Evolutionary conservation across 2,797 vertebrate species (phyloP).

Genomic region (Anolis apletophallus): DNA sequence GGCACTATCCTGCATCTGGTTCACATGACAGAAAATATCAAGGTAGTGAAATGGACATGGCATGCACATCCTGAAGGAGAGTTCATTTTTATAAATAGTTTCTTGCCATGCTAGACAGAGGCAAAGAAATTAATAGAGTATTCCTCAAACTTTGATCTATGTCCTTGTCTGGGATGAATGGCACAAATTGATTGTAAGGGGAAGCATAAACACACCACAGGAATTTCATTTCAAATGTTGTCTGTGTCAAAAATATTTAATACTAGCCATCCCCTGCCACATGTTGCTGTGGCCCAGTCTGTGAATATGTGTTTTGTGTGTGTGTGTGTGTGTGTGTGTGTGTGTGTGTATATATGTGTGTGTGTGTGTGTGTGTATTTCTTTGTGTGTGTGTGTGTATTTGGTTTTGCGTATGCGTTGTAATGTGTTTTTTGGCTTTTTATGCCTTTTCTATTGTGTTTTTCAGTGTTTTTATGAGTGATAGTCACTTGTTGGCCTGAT

Average conservation of each 20-base stretch:
- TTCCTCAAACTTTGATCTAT: conserved; percentile 22
- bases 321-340: too few species aligned
- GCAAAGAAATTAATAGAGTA: conserved; percentile 28
- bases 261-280: too few species aligned
- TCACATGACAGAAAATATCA: conserved; percentile 15
- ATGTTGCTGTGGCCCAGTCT: too few species aligned
- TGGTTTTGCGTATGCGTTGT: too few species aligned
- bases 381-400: too few species aligned
- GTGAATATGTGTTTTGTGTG: too few species aligned
- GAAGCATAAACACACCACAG: conserved; percentile 6
- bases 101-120: conserved; percentile 33
- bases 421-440: too few species aligned
- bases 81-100: conserved; percentile 46
- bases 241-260: conserved; percentile 5
- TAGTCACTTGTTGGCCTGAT: too few species aligned
- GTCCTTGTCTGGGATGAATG: conserved; percentile 40
- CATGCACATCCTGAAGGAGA: neutral
- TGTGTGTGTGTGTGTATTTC: too few species aligned
- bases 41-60: conserved; percentile 14
- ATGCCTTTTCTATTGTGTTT: too few species aligned
- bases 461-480: too few species aligned
- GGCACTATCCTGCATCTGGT: neutral
- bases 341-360: too few species aligned
- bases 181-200: conserved; percentile 15
- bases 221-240: conserved; percentile 21